phyloP scores from a whole-genome alignment of 2,888 invertebrate species.

The Aethes cnicana region DNA sequence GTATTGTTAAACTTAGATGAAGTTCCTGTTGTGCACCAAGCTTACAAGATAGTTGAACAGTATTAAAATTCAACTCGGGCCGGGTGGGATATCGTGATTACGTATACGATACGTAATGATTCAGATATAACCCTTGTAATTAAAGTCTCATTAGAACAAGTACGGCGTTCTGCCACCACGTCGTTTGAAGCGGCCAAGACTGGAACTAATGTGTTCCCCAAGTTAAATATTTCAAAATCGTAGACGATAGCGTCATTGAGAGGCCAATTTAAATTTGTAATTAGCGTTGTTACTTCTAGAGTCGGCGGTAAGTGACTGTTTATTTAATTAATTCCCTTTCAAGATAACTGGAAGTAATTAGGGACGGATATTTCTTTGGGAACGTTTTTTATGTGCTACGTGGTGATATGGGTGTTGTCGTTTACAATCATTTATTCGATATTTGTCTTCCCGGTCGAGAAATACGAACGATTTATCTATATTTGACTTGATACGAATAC shows the following conservation, averaged over 20 bases:
- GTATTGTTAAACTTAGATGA: too few relatives aligned
- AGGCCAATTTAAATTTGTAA: background rate
- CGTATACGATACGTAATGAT: slow-evolving; percentile 58
- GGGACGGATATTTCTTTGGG: background rate
- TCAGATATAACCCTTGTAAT: slow-evolving; percentile 53
- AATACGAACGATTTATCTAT: too few relatives aligned
- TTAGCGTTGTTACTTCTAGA: background rate
- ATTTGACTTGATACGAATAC: too few relatives aligned
- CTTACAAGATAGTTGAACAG: slow-evolving; percentile 56
- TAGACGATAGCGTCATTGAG: background rate
- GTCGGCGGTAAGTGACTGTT: background rate
- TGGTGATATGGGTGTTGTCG: too few relatives aligned
- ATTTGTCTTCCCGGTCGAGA: too few relatives aligned
- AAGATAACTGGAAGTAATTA: background rate
- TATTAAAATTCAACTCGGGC: slow-evolving; percentile 52
- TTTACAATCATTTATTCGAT: too few relatives aligned
- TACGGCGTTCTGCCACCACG: slow-evolving; percentile 27
- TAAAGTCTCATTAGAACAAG: slow-evolving; percentile 46
- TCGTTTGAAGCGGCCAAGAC: background rate
- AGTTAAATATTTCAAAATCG: background rate
- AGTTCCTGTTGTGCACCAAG: too few relatives aligned
- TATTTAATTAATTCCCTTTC: slow-evolving; percentile 1
- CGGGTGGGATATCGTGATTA: slow-evolving; percentile 49
- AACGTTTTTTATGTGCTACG: too few relatives aligned
- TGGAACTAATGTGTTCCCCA: background rate